Percentiles rank a stretch among this genome's conserved stretches.
phyloP scores from a whole-genome alignment of 2,113 vertebrate species.

The Hypocryptadius cinnamomeus region DNA sequence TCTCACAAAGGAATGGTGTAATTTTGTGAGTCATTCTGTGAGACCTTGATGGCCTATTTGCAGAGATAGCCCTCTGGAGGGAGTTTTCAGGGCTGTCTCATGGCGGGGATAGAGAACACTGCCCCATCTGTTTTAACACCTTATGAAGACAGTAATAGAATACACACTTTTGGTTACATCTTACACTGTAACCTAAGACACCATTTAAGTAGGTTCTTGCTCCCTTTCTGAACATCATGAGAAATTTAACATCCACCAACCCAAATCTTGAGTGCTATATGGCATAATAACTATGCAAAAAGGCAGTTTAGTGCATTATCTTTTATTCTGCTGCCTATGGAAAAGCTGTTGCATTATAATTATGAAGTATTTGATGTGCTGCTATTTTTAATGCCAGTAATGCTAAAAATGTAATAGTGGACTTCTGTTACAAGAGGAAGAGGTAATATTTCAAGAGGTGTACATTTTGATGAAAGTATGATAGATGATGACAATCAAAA shows the following conservation, averaged over 20 bases:
- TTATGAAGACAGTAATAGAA: not conserved
- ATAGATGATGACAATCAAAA: not conserved
- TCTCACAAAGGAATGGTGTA: not conserved
- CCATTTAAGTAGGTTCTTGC: not conserved
- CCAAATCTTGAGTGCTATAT: not conserved
- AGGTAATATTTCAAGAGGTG: not conserved
- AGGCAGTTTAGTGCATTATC: not conserved
- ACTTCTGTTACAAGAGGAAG: not conserved
- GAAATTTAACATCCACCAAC: not conserved
- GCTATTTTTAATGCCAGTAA: not conserved
- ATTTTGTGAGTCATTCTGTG: not conserved
- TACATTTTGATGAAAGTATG: not conserved
- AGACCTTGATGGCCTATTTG: not conserved
- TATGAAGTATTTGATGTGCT: not conserved
- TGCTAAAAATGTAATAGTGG: not conserved
- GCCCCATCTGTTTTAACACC: not conserved
- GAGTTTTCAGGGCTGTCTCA: not conserved
- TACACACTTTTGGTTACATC: not conserved
- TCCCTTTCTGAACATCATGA: not conserved
- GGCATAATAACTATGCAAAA: not conserved
- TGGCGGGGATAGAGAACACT: not conserved
- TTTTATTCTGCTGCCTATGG: not conserved
- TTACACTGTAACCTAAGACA: not conserved
- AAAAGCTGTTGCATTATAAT: not conserved
- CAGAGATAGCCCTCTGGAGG: accelerated